Percentiles rank a stretch among this genome's conserved stretches.
Evolutionary conservation across 2,888 invertebrate genomes (phyloP).

Genomic region (Ametastegia equiseti): DNA sequence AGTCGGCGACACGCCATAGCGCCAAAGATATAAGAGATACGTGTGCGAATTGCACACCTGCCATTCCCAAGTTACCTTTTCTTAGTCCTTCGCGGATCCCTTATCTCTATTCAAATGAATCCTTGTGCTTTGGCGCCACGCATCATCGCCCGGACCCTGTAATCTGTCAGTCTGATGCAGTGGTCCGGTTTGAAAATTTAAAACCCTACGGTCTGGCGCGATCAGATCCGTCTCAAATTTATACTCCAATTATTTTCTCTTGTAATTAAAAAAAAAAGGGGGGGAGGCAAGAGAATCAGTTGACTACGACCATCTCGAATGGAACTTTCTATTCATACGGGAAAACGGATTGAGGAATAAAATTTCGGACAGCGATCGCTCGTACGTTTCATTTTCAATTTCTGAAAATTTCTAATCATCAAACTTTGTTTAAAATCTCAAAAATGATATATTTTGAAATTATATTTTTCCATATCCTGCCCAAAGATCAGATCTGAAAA

Average conservation of each 20-base stretch:
- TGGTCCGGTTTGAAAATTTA: not conserved
- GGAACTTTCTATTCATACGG: too few species aligned
- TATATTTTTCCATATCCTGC: too few species aligned
- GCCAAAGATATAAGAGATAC: conserved; percentile 45
- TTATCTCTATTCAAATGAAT: conserved; percentile 31
- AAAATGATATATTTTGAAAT: too few species aligned
- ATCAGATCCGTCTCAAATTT: not conserved
- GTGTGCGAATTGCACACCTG: conserved; percentile 65
- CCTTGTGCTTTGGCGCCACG: conserved; percentile 38
- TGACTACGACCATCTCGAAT: too few species aligned
- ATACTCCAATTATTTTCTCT: too few species aligned
- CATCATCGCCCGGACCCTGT: conserved; percentile 1
- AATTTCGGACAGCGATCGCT: not conserved
- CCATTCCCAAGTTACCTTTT: conserved; percentile 52
- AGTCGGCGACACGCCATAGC: conserved; percentile 59
- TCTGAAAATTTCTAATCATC: too few species aligned
- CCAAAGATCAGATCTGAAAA: too few species aligned
- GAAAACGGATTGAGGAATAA: too few species aligned
- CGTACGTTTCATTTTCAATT: not conserved
- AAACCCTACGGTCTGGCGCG: not conserved
- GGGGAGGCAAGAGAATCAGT: too few species aligned
- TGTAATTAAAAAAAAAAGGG: not conserved
- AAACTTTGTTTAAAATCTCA: too few species aligned
- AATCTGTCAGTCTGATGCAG: not conserved
- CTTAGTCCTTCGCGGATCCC: conserved; percentile 21